Conservation (phyloP, 1,140 invertebrate species). For the Drosophila tsacasi region DNA sequence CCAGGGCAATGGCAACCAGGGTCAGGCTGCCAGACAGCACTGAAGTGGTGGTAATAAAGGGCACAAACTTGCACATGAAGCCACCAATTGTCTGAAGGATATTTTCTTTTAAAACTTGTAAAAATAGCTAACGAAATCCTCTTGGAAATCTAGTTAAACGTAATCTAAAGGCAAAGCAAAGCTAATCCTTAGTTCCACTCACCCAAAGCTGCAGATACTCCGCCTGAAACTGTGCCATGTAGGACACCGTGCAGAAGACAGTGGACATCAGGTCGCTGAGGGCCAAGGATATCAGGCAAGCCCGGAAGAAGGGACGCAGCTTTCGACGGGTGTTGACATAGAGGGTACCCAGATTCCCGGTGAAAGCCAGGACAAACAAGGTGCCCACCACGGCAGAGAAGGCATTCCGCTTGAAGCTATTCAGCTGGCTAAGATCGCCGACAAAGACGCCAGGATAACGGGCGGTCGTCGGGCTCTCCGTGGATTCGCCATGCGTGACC, state of each 20-base stretch:
- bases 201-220: slow-evolving; percentile 77
- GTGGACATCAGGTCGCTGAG: slow-evolving; percentile 85
- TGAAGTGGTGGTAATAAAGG: slow-evolving; percentile 86
- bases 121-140: not conserved
- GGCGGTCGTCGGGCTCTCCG: not conserved
- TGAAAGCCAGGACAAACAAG: slow-evolving; percentile 51
- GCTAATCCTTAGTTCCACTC: slow-evolving; percentile 10
- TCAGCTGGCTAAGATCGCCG: slow-evolving; percentile 47
- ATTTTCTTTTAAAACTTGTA: not conserved
- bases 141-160: not conserved
- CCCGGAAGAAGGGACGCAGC: slow-evolving; percentile 75
- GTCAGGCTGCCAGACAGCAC: slow-evolving; percentile 86
- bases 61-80: slow-evolving; percentile 86
- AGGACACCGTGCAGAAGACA: slow-evolving; percentile 59
- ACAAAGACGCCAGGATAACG: slow-evolving; percentile 47
- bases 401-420: slow-evolving; percentile 7
- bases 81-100: slow-evolving; percentile 81
- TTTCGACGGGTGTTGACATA: slow-evolving; percentile 71
- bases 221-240: slow-evolving; percentile 63
- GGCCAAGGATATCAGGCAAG: slow-evolving; percentile 85
- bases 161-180: not conserved
- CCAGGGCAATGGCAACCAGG: slow-evolving; percentile 86
- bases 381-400: slow-evolving; percentile 42
- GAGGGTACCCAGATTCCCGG: slow-evolving; percentile 68
- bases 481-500: slow-evolving; percentile 14